A percentile compares a stretch with the other conserved stretches of the same genome.
phyloP scores from a whole-genome alignment of 1,140 invertebrate genomes.

The Zeugodacus cucurbitae region DNA sequence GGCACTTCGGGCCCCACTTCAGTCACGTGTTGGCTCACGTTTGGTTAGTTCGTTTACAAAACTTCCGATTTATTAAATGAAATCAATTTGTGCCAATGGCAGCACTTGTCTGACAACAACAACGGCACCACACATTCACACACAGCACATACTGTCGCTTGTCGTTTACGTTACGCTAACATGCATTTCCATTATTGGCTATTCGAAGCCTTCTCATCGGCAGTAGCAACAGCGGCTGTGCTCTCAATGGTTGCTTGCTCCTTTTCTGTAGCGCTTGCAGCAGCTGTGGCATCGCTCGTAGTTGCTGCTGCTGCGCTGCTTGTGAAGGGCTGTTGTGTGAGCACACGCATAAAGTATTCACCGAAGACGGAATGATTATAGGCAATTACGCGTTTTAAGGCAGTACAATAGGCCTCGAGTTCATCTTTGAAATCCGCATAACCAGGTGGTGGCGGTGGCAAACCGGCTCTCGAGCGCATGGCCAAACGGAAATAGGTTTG shows the following conservation, averaged over 20 bases:
- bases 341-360: constrained; percentile 56
- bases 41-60: not conserved
- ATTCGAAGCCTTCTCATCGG: not conserved
- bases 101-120: not conserved
- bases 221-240: not conserved
- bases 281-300: not conserved
- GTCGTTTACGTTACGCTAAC: not conserved
- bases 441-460: constrained; percentile 60
- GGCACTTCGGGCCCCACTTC: not conserved
- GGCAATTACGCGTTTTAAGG: constrained; percentile 58
- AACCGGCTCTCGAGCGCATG: constrained; percentile 52
- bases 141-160: not conserved
- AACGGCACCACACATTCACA: not conserved
- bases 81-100: not conserved
- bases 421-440: constrained; percentile 57
- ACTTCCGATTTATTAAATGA: not conserved
- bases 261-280: not conserved
- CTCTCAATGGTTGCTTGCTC: not conserved
- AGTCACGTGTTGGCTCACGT: not conserved
- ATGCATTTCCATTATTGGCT: constrained; percentile 25
- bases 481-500: constrained; percentile 58
- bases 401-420: constrained; percentile 56
- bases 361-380: constrained; percentile 65
- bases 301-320: not conserved
- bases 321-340: constrained; percentile 45